Evolutionary conservation across 2,888 invertebrate genomes (phyloP), one percentile per base, ranked within the genome.

Genomic region (Theretra japonica): DNA sequence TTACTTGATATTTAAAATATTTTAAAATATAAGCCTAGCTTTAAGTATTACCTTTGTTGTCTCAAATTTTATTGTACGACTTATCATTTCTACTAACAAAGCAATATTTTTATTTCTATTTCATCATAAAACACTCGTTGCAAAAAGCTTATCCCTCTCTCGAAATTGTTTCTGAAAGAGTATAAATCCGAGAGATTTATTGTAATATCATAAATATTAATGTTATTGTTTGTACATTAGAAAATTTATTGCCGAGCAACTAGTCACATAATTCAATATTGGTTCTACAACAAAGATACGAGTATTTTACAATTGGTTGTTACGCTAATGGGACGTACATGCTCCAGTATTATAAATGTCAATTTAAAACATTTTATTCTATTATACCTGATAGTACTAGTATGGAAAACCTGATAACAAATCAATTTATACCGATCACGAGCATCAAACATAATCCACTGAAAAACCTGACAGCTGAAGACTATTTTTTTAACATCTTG

Each of bases 151-250:
- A 60, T 17, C 33, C 65, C 48, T 65, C 48, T 65, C 48, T 23
- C 5, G 23, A 15, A 21, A 65, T 48, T 65, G 48, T 5, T 65
- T 65, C 5, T 23, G n/a, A 60, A 33, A 30, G 30, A 25, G 17
- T 8, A 48, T 48, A 65, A 65, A 65, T 65, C 65, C 23, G 7
- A 48, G 41, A 41, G 65, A 65, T 65, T 65, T 65, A 65, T 65
- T 17, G 65, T 65, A 17, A 15, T 65, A 48, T 48, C 25, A 48
- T 25, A 65, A 48, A 65, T 65, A 65, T 65, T 65, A 6, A 23
- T 65, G 65, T 41, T 65, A 65, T 65, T 65, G 65, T 65, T 65
- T 65, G 23, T 48, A 48, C 15, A 23, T 41, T 65, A 65, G 41
- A 65, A 48, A 48, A 65, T 65, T 65, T 65, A 65, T 48, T 21